phyloP scores from a whole-genome alignment of 2,113 vertebrate genomes.

The Cryptotis parvus region DNA sequence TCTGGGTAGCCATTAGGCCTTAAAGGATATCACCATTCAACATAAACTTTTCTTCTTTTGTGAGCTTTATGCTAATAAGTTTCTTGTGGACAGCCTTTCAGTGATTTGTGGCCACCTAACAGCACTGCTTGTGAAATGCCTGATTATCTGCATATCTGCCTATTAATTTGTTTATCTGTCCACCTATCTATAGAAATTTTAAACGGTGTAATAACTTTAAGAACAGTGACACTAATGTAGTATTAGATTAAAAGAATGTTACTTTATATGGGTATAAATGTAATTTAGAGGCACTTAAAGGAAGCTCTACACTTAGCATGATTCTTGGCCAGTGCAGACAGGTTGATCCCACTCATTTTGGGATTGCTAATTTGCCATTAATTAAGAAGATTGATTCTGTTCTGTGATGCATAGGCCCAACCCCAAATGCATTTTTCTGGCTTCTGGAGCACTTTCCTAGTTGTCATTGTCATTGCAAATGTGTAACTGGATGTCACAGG shows the following conservation, averaged over 20 bases:
- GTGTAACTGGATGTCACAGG: constrained; percentile 75
- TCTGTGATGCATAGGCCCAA: constrained; percentile 92
- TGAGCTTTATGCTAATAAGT: constrained; percentile 84
- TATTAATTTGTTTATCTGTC: constrained; percentile 90
- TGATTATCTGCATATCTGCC: constrained; percentile 84
- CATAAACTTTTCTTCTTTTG: constrained; percentile 84
- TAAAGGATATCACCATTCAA: constrained; percentile 82
- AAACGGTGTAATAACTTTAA: constrained; percentile 87
- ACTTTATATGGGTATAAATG: constrained; percentile 88
- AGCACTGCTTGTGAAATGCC: constrained; percentile 83
- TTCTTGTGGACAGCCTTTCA: constrained; percentile 78
- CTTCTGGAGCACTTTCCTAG: constrained; percentile 90
- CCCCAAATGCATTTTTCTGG: constrained; percentile 93
- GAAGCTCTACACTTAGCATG: constrained; percentile 88
- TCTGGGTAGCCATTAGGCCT: constrained; percentile 71
- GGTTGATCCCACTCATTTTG: constrained; percentile 97
- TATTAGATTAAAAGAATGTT: constrained; percentile 91
- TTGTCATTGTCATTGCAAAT: constrained; percentile 88
- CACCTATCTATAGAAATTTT: constrained; percentile 88
- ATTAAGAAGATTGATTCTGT: constrained; percentile 98
- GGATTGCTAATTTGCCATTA: constrained; percentile 97
- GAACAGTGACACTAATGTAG: constrained; percentile 89
- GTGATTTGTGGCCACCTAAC: constrained; percentile 84
- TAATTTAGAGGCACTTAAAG: constrained; percentile 91
- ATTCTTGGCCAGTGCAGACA: constrained; percentile 92